Evolutionary conservation across 2,888 invertebrate species (phyloP), one percentile per base, ranked within the genome.

Genomic region (Chrysotoxum bicinctum): DNA sequence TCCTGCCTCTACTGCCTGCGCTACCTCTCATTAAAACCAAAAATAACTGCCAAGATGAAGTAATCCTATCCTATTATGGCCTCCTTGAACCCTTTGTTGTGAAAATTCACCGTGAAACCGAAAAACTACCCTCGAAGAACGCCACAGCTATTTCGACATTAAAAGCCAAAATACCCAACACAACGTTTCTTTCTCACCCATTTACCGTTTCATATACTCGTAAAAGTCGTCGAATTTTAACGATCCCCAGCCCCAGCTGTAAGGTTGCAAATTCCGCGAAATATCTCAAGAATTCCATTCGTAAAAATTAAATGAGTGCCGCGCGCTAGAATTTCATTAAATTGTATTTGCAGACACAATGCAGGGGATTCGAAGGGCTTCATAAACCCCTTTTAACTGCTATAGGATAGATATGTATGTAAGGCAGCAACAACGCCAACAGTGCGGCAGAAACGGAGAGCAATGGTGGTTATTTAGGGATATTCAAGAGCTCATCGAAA

Each of bases 261-360:
- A 77, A 85, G 85, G 85, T 85, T 85, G 85, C 81, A 81, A 81
- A 85, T 85, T 85, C 85, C 85, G 85, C 85, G 85, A 85, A 85
- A 81, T 73, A 73, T 81, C 85, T 85, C 45, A 73, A 81, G 77
- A 81, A 85, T 85, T 85, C 73, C 85, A 77, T 85, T 85, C 77
- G 76, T 69, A 81, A 73, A 81, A 81, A 81, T 58, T 81, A 77
- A 81, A 85, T 77, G 85, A 85, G 73, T 73, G 73, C 81, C 32
- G 58, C 60, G 81, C 76, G 60, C 56, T 81, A 85, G 77, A 85
- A 85, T 85, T 85, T 85, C 81, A 85, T 85, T 85, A 85, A 85
- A 77, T 69, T 58, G 73, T 70, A 14, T 58, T 35, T 69, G 37
- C 26, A 75, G 66, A 75, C 75, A 81, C 72, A 81, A 73, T 80